These are phyloP conservation scores for Sylvia atricapilla DNA, from an alignment of 2,113 vertebrate species.

Conservation along the genomic window DNA sequence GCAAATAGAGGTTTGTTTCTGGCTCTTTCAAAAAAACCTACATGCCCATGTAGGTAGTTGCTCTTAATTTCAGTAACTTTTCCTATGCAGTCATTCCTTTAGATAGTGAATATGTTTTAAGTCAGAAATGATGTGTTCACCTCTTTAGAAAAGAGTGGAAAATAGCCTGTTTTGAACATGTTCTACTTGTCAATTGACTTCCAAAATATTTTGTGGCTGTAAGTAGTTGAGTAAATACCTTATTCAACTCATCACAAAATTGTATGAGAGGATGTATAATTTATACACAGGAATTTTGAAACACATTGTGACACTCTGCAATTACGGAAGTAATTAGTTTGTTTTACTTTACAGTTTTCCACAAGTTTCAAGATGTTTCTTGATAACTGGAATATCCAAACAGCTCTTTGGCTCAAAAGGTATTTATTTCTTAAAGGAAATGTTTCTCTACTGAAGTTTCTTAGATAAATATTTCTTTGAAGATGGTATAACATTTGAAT, in stretches of 20 bases:
- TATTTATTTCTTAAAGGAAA: constrained; percentile 56
- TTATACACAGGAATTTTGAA: neutral
- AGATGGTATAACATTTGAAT: neutral
- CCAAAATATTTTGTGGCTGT: neutral
- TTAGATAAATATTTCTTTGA: neutral
- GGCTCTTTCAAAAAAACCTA: neutral
- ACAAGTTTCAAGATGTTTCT: constrained; percentile 99
- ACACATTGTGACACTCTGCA: neutral
- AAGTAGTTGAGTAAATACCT: neutral
- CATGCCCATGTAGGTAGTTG: neutral
- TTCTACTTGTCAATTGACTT: neutral
- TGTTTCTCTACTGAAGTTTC: neutral
- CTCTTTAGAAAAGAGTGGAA: neutral
- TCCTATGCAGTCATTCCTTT: neutral
- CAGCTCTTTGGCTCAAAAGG: constrained; percentile 98
- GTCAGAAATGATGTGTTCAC: neutral
- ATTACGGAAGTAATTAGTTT: neutral
- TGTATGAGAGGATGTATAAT: neutral
- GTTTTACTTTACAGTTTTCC: constrained; percentile 81
- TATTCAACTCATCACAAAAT: neutral
- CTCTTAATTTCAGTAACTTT: neutral
- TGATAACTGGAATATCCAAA: constrained; percentile 99
- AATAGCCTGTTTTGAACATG: neutral
- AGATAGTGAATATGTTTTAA: neutral
- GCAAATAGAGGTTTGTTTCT: constrained; percentile 89